Percentiles rank a stretch among this genome's conserved stretches.
phyloP scores from a whole-genome alignment of 1,140 invertebrate genomes.

The Drosophila mauritiana region DNA sequence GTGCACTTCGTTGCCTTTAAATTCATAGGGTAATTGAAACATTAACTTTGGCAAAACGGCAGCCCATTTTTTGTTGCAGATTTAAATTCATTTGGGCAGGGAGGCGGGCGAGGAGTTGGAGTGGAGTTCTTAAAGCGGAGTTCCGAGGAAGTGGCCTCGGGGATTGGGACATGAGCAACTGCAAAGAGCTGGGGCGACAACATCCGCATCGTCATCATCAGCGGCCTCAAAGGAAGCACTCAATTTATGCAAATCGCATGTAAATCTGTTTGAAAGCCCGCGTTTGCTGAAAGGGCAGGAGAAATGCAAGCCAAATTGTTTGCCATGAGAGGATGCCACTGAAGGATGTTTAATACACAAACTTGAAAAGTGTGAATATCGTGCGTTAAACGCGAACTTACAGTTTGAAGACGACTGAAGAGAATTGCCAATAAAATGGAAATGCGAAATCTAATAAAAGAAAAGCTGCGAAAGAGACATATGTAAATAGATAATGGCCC shows the following conservation, averaged over 20 bases:
- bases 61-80: constrained; percentile 70
- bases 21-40: constrained; percentile 73
- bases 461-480: constrained; percentile 23
- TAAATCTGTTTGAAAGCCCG: constrained; percentile 77
- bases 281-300: constrained; percentile 4
- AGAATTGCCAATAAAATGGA: constrained; percentile 53
- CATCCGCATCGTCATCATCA: constrained; percentile 46
- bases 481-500: constrained; percentile 68
- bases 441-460: constrained; percentile 35
- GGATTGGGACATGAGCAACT: constrained; percentile 41
- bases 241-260: constrained; percentile 84
- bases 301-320: constrained; percentile 52
- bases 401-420: constrained; percentile 57
- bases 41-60: constrained; percentile 75
- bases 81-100: constrained; percentile 76
- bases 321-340: constrained; percentile 22
- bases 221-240: constrained; percentile 78
- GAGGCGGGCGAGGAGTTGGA: not conserved
- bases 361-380: constrained; percentile 47
- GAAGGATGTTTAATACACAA: constrained; percentile 44
- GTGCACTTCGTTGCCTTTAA: not conserved
- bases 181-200: constrained; percentile 19
- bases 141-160: constrained; percentile 30
- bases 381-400: constrained; percentile 66
- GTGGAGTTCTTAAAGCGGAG: constrained; percentile 3